A percentile compares a stretch with the other conserved stretches of the same genome.
Conservation (phyloP, 2,797 vertebrate species). For the Prunella strophiata region DNA sequence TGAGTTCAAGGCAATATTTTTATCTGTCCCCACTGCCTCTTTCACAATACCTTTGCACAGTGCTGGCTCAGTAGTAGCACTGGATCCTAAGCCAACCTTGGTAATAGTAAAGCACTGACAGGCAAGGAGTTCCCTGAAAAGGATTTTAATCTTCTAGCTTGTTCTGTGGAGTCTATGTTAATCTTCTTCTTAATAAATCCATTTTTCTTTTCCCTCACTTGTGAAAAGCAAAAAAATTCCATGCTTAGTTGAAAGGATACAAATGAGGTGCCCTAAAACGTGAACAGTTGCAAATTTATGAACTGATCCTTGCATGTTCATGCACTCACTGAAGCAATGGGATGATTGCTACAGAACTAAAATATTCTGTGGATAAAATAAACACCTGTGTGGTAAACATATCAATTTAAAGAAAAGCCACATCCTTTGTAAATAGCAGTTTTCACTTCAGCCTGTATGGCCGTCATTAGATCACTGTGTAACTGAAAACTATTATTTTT, state of each 20-base stretch:
- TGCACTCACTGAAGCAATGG: not conserved
- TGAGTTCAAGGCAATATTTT: not conserved
- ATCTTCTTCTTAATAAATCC: not conserved
- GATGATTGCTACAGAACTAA: not conserved
- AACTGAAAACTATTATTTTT: not conserved
- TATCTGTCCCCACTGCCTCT: not conserved
- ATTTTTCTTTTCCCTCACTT: not conserved
- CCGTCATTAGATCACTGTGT: not conserved
- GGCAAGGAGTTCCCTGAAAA: not conserved
- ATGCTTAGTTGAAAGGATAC: not conserved
- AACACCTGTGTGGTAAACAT: not conserved
- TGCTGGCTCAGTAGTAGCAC: not conserved
- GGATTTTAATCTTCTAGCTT: not conserved
- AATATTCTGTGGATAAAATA: not conserved
- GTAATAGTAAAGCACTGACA: not conserved
- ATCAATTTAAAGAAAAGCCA: not conserved
- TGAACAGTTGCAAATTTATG: not conserved
- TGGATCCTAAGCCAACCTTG: not conserved
- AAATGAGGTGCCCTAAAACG: not conserved
- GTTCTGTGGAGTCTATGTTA: not conserved
- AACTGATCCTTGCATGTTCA: not conserved
- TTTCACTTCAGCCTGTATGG: not conserved
- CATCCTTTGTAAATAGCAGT: not conserved
- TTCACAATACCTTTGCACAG: not conserved
- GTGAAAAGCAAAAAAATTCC: not conserved